phyloP scores from a whole-genome alignment of 2,797 vertebrate species.

The Lagodon rhomboides region DNA sequence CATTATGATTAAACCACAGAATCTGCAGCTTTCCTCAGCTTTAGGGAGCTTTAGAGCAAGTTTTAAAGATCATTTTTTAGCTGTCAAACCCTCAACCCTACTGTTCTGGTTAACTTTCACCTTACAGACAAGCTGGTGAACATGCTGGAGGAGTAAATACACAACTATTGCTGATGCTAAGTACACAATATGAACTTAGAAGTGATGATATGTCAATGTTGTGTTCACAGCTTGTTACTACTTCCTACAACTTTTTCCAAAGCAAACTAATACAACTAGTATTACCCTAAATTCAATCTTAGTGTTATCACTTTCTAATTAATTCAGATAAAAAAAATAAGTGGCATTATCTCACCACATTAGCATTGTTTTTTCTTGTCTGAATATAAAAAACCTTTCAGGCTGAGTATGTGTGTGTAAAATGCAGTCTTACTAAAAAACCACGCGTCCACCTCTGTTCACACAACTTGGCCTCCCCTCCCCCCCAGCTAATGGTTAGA shows the following conservation, averaged over 20 bases:
- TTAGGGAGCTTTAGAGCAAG: not conserved
- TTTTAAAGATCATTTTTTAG: not conserved
- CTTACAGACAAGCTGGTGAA: not conserved
- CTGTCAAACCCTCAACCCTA: not conserved
- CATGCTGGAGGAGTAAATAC: too few species aligned
- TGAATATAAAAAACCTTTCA: too few species aligned
- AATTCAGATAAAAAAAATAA: not conserved
- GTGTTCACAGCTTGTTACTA: not conserved
- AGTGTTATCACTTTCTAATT: not conserved
- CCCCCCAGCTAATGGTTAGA: conserved; percentile 74
- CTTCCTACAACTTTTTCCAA: too few species aligned
- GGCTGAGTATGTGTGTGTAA: conserved; percentile 8
- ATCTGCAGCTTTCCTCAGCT: not conserved
- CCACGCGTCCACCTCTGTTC: conserved; percentile 22
- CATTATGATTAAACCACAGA: not conserved
- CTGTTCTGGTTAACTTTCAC: not conserved
- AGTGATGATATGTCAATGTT: not conserved
- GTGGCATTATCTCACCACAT: not conserved
- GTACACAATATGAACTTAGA: too few species aligned
- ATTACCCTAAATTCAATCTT: not conserved
- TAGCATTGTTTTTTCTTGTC: not conserved
- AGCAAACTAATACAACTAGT: not conserved
- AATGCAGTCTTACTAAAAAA: conserved; percentile 42
- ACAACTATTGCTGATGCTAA: too few species aligned
- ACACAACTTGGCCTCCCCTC: conserved; percentile 49